phyloP scores from a whole-genome alignment of 2,113 vertebrate species.

The Phaethornis superciliosus region DNA sequence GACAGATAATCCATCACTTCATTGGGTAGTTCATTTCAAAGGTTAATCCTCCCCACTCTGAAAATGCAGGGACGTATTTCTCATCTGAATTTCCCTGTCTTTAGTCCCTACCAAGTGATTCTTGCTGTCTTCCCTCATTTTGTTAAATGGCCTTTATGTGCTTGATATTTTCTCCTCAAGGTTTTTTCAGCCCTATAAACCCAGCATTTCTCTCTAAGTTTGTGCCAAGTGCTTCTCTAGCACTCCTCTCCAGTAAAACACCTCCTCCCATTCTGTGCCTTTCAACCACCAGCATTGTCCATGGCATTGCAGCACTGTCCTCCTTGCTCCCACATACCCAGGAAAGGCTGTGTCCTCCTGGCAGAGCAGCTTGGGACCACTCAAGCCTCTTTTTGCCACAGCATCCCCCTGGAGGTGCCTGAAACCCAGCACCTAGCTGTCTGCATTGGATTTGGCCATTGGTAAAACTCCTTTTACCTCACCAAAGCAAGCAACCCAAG shows the following conservation, averaged over 20 bases:
- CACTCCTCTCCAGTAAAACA: neutral
- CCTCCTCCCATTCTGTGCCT: neutral
- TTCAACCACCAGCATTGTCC: neutral
- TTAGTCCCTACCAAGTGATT: neutral
- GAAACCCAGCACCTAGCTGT: neutral
- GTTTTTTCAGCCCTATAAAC: neutral
- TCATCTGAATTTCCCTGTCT: neutral
- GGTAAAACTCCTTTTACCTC: neutral
- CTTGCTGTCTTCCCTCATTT: neutral
- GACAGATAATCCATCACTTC: conserved; percentile 33
- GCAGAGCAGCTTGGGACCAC: neutral
- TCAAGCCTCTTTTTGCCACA: neutral
- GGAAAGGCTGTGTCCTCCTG: neutral
- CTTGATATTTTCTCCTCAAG: neutral
- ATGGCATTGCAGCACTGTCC: neutral
- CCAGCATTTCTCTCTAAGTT: neutral
- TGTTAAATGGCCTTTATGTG: neutral
- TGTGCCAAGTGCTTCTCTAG: rapidly evolving
- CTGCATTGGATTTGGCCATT: neutral
- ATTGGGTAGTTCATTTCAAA: conserved; percentile 19
- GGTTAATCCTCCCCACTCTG: conserved; percentile 27
- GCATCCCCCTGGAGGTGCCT: neutral
- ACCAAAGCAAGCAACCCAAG: neutral
- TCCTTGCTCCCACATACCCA: too few relatives aligned
- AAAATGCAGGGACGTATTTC: neutral